Percentiles rank a stretch among this genome's conserved stretches.
phyloP scores from a whole-genome alignment of 2,797 vertebrate genomes.

The Rachycentron canadum region DNA sequence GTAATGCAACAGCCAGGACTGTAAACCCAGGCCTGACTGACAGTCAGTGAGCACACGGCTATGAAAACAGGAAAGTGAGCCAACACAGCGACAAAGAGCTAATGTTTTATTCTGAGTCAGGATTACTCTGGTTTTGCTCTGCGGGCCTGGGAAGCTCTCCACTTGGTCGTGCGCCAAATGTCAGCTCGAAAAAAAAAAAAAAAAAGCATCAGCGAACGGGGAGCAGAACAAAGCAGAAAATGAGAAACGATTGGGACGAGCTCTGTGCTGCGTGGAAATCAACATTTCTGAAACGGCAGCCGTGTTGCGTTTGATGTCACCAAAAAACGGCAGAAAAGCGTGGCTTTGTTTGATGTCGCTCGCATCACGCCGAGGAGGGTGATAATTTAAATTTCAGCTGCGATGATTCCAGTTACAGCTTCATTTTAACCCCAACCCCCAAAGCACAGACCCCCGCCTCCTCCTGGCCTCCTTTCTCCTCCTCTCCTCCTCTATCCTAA shows the following conservation, averaged over 20 bases:
- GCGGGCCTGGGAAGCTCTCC: slow-evolving; percentile 36
- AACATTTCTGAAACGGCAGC: background rate
- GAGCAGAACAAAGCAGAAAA: slow-evolving; percentile 32
- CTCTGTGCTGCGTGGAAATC: slow-evolving; percentile 2
- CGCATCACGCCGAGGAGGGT: background rate
- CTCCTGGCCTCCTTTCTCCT: slow-evolving; percentile 29
- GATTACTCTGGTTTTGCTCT: slow-evolving; percentile 55
- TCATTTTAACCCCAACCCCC: slow-evolving; percentile 19
- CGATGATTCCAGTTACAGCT: slow-evolving; percentile 11
- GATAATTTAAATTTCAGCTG: slow-evolving; percentile 11
- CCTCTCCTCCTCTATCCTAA: slow-evolving; percentile 32
- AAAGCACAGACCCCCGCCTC: background rate
- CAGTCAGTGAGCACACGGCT: slow-evolving; percentile 21
- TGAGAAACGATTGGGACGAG: background rate
- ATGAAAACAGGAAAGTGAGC: slow-evolving; percentile 42
- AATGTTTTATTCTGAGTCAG: slow-evolving; percentile 61
- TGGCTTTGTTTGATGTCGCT: slow-evolving; percentile 3
- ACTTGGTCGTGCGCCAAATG: slow-evolving; percentile 48
- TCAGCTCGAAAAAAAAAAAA: slow-evolving; percentile 35
- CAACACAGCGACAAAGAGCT: slow-evolving; percentile 46
- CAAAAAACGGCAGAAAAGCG: background rate
- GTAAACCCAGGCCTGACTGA: slow-evolving; percentile 23
- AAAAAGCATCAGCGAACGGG: slow-evolving; percentile 22
- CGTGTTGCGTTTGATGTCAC: slow-evolving; percentile 25
- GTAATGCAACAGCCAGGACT: background rate